A percentile compares a stretch with the other conserved stretches of the same genome.
phyloP scores from a whole-genome alignment of 35 echinoderm and acorn worm species.

The Patiria miniata region DNA sequence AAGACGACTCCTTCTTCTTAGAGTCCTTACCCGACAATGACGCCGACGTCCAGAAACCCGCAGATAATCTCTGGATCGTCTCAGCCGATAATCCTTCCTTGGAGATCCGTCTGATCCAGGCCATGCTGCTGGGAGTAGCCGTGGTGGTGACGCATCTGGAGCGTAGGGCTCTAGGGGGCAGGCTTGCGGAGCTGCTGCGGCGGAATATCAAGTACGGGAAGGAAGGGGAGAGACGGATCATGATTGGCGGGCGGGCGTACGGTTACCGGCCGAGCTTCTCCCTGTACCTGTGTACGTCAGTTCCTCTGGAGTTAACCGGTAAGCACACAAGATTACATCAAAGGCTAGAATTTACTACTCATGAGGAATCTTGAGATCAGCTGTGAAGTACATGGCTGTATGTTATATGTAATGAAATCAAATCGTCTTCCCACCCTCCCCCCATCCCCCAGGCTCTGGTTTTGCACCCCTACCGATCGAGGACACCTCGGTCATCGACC shows the following conservation, averaged over 20 bases:
- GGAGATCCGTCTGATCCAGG: slow-evolving; percentile 69
- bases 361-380: too few relatives aligned
- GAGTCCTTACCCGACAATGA: slow-evolving; percentile 17
- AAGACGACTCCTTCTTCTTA: slow-evolving; percentile 10
- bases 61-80: slow-evolving; percentile 67
- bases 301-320: slow-evolving; percentile 85
- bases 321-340: background rate
- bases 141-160: slow-evolving; percentile 86
- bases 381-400: too few relatives aligned
- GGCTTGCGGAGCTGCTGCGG: slow-evolving; percentile 61
- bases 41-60: slow-evolving; percentile 29
- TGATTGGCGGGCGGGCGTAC: slow-evolving; percentile 77
- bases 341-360: too few relatives aligned
- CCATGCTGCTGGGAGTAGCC: slow-evolving; percentile 68
- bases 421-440: too few relatives aligned
- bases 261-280: slow-evolving; percentile 71
- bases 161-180: slow-evolving; percentile 46
- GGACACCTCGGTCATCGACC: slow-evolving; percentile 70
- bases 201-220: slow-evolving; percentile 66
- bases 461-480: slow-evolving; percentile 59
- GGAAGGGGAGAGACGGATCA: slow-evolving; percentile 62
- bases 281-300: slow-evolving; percentile 75
- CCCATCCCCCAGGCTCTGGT: slow-evolving; percentile 52
- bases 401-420: too few relatives aligned
- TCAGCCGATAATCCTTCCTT: slow-evolving; percentile 74